Percentiles rank a stretch among this genome's conserved stretches.
Conservation (phyloP, 2,797 vertebrate species). For the Spinus olivaceus region DNA sequence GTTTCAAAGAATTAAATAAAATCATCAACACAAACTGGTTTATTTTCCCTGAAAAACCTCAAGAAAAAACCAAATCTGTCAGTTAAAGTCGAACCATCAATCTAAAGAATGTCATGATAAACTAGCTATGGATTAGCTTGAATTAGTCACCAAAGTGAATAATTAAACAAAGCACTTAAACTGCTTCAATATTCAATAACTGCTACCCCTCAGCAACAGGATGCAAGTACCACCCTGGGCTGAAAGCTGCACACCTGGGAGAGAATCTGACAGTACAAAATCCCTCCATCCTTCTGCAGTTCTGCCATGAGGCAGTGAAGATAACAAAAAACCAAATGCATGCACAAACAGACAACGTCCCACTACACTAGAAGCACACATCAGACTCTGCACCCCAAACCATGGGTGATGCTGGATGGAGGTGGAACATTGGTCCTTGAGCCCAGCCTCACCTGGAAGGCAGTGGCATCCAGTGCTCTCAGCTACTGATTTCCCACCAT, state of each 20-base stretch:
- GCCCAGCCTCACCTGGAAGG: not conserved
- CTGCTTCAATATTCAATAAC: not conserved
- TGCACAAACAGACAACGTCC: fast-evolving
- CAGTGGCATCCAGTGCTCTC: not conserved
- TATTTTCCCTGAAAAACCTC: not conserved
- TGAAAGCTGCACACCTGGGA: not conserved
- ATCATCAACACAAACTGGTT: not conserved
- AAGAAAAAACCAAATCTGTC: not conserved
- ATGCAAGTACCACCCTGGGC: not conserved
- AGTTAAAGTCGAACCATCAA: not conserved
- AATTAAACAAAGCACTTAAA: not conserved
- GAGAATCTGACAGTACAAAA: not conserved
- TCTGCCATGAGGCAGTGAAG: not conserved
- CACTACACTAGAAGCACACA: not conserved
- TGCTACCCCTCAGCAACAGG: not conserved
- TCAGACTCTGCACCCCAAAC: not conserved
- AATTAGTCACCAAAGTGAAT: not conserved
- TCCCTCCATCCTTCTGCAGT: not conserved
- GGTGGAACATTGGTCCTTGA: not conserved
- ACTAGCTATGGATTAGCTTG: not conserved
- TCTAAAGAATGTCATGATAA: not conserved
- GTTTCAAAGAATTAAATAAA: not conserved
- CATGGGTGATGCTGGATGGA: not conserved
- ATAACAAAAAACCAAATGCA: not conserved
- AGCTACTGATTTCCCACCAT: not conserved